phyloP scores from a whole-genome alignment of 2,113 vertebrate species.

The Saimiri boliviensis region DNA sequence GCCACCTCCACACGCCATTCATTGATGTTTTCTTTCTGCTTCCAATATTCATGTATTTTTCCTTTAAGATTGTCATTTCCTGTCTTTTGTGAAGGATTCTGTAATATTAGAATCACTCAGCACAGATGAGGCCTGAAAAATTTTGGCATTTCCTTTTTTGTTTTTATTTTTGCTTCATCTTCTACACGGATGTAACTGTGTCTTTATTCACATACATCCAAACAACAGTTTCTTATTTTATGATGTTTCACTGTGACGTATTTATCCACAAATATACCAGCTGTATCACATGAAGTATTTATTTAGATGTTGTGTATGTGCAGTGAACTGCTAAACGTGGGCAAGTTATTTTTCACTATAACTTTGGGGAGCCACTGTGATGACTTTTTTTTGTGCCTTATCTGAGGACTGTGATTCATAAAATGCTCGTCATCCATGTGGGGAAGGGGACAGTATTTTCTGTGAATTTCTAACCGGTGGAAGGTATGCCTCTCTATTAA shows the following conservation, averaged over 20 bases:
- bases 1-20: background rate
- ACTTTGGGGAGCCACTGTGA: background rate
- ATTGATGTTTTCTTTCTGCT: constrained; percentile 49
- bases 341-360: background rate
- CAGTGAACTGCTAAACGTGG: background rate
- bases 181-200: background rate
- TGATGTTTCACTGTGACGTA: background rate
- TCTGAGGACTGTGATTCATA: constrained; percentile 63
- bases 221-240: background rate
- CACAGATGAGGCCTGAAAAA: constrained; percentile 30
- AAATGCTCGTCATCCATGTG: background rate
- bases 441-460: background rate
- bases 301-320: background rate
- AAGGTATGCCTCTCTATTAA: constrained; percentile 65
- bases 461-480: background rate
- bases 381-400: background rate
- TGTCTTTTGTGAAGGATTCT: constrained; percentile 62
- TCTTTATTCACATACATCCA: background rate
- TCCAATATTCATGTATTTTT: background rate
- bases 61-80: constrained; percentile 49
- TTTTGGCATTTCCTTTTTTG: background rate
- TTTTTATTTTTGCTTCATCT: background rate
- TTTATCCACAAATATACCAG: background rate
- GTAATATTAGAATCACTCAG: constrained; percentile 31
- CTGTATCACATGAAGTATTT: background rate